Evolutionary conservation across 2,797 vertebrate genomes (phyloP).

Genomic region (Coregonus sp.): DNA sequence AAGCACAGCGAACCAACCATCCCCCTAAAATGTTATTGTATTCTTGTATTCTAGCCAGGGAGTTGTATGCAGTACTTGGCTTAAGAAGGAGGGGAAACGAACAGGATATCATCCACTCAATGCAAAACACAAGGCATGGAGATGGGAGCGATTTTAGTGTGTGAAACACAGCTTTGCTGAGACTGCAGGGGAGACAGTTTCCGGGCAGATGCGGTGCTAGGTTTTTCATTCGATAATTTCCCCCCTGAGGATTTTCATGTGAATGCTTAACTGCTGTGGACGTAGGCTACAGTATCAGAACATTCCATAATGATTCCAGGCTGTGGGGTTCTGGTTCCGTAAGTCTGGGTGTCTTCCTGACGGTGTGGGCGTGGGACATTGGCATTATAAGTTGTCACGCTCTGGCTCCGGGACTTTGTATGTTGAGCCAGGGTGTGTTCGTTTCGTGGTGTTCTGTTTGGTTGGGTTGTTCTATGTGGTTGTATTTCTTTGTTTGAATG

Average conservation of each 20-base stretch:
- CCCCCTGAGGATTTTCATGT: constrained; percentile 32
- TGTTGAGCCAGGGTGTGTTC: no score
- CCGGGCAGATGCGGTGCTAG: constrained; percentile 20
- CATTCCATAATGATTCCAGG: constrained; percentile 56
- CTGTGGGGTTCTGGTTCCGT: constrained; percentile 40
- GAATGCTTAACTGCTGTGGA: constrained; percentile 37
- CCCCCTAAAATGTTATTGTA: background rate
- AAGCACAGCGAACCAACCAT: constrained; percentile 42
- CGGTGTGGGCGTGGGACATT: constrained; percentile 53
- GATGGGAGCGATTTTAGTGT: background rate
- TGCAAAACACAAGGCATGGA: background rate
- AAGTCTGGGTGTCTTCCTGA: constrained; percentile 45
- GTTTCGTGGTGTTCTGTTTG: no score
- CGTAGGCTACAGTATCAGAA: constrained; percentile 21
- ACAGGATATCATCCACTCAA: background rate
- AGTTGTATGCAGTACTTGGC: constrained; percentile 19
- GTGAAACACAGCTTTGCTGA: constrained; percentile 24
- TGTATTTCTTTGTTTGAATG: no score
- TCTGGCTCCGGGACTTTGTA: no score
- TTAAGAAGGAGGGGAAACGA: background rate
- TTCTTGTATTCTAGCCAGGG: constrained; percentile 3
- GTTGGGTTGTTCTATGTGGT: no score
- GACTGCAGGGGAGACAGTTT: constrained; percentile 26
- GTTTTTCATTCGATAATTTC: constrained; percentile 26
- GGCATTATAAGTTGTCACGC: background rate